phyloP scores from a whole-genome alignment of 2,888 invertebrate species.

The Cyaniris semiargus region DNA sequence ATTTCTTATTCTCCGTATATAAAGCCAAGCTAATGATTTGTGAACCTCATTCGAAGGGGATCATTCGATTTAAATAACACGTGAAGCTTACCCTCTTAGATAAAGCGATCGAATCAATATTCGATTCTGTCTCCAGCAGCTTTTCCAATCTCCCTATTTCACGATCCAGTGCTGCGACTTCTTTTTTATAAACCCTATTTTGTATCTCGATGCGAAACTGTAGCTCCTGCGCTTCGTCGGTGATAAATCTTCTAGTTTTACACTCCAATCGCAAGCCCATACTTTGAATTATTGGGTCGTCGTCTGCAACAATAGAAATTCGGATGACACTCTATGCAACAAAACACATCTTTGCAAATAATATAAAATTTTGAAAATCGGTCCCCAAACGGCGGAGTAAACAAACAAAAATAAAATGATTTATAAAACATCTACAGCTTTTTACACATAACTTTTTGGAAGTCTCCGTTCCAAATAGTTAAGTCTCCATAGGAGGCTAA shows the following conservation, averaged over 20 bases:
- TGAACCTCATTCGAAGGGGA: neutral
- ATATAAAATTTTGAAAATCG: neutral
- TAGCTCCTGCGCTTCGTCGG: slow-evolving; percentile 90
- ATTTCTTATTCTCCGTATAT: neutral
- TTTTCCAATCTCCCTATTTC: slow-evolving; percentile 88
- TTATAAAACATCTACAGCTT: too few relatives aligned
- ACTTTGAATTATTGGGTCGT: slow-evolving; percentile 92
- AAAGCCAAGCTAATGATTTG: neutral
- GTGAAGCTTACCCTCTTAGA: slow-evolving; percentile 56
- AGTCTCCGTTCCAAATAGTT: too few relatives aligned
- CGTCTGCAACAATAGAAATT: slow-evolving; percentile 73
- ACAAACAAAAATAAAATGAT: too few relatives aligned
- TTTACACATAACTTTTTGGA: too few relatives aligned
- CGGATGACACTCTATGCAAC: neutral
- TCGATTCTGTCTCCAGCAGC: slow-evolving; percentile 83
- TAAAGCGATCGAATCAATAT: slow-evolving; percentile 67
- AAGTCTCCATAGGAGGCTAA: too few relatives aligned
- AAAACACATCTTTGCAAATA: neutral
- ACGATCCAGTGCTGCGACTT: slow-evolving; percentile 88
- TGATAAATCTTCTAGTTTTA: slow-evolving; percentile 91
- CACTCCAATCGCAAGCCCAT: slow-evolving; percentile 93
- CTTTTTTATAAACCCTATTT: slow-evolving; percentile 92
- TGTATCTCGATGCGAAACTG: slow-evolving; percentile 94
- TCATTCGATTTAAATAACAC: neutral
- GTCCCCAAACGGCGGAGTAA: too few relatives aligned